phyloP scores from a whole-genome alignment of 2,797 vertebrate genomes.

The Oceanodroma leucorhoa region DNA sequence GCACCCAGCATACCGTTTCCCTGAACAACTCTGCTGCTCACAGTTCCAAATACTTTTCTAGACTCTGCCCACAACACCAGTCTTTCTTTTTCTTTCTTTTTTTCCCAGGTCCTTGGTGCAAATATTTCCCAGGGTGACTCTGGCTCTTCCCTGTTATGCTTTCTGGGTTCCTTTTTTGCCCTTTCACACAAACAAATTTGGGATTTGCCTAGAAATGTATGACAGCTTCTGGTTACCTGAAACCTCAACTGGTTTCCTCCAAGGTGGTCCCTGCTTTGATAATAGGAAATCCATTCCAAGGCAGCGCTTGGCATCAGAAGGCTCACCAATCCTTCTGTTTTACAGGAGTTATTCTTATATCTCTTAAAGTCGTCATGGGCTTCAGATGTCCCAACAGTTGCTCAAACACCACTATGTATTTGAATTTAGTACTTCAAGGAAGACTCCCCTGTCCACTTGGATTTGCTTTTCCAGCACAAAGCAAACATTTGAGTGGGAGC shows the following conservation, averaged over 20 bases:
- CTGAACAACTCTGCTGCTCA: not conserved
- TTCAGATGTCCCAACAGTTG: not conserved
- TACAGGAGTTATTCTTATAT: not conserved
- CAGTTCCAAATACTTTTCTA: not conserved
- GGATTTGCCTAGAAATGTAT: not conserved
- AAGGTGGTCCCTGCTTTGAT: not conserved
- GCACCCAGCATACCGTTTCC: not conserved
- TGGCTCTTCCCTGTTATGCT: not conserved
- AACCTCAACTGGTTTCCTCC: not conserved
- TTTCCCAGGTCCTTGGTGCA: not conserved
- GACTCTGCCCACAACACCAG: not conserved
- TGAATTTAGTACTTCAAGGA: not conserved
- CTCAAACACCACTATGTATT: not conserved
- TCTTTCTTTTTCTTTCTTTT: not conserved
- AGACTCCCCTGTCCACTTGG: not conserved
- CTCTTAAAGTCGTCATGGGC: not conserved
- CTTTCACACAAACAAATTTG: not conserved
- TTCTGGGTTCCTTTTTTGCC: not conserved
- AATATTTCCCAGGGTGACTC: not conserved
- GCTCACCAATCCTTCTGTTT: not conserved
- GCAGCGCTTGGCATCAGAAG: not conserved
- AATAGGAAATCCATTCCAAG: not conserved
- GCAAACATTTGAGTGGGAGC: not conserved
- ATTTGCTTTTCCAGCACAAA: not conserved
- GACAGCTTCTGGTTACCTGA: not conserved